phyloP scores from a whole-genome alignment of 2,113 vertebrate genomes.

The Eretmochelys imbricata region DNA sequence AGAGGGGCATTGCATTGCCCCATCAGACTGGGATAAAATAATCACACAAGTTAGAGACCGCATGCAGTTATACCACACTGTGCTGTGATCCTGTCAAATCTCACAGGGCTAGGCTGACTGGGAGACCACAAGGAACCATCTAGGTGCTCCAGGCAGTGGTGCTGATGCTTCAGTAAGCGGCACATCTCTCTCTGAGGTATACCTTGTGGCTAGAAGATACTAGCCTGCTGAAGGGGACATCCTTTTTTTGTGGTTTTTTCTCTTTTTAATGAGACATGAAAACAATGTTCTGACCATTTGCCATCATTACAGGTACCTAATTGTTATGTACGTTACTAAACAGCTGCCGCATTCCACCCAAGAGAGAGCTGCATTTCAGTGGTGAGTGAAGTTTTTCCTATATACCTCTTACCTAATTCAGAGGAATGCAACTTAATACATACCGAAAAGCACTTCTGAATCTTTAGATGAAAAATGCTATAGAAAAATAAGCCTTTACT shows the following conservation, averaged over 20 bases:
- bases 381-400: rapidly evolving
- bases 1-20: not conserved
- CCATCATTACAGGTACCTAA: not conserved
- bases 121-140: not conserved
- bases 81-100: not conserved
- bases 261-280: rapidly evolving
- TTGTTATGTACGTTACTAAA: rapidly evolving
- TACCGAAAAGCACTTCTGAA: not conserved
- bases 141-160: not conserved
- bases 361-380: not conserved
- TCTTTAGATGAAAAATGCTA: not conserved
- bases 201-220: rapidly evolving
- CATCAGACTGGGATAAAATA: not conserved
- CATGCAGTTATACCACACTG: not conserved
- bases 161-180: not conserved
- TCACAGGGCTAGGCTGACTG: not conserved
- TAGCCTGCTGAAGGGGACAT: not conserved
- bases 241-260: not conserved
- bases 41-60: not conserved
- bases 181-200: rapidly evolving
- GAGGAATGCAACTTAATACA: not conserved
- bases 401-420: not conserved
- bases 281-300: not conserved
- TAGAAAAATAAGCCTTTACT: not conserved
- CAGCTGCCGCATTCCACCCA: rapidly evolving